These are phyloP conservation scores for Phymastichus coffea DNA, from an alignment of 1,140 invertebrate species.

Conservation along the genomic window DNA sequence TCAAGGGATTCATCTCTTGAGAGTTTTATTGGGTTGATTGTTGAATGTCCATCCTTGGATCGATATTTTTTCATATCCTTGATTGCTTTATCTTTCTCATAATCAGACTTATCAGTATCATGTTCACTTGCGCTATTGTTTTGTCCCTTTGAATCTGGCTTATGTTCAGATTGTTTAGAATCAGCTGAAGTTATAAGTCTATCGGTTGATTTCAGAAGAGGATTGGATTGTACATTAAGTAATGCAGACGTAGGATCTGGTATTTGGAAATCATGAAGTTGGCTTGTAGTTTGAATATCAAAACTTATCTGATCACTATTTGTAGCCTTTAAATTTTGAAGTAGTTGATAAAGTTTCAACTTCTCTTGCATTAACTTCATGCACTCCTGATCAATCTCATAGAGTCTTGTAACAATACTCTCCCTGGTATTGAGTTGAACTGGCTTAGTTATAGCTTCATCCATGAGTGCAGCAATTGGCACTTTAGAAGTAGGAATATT, in stretches of 20 bases:
- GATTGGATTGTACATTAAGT: too few relatives aligned
- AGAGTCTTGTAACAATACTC: slow-evolving; percentile 46
- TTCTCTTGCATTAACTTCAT: slow-evolving; percentile 51
- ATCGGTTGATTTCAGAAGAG: too few relatives aligned
- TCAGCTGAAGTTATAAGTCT: too few relatives aligned
- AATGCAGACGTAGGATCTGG: too few relatives aligned
- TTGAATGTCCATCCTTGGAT: slow-evolving; percentile 8
- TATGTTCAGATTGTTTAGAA: too few relatives aligned
- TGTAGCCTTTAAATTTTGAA: slow-evolving; percentile 32
- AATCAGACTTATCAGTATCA: slow-evolving; percentile 19
- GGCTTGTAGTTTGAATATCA: too few relatives aligned
- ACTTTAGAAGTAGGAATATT: too few relatives aligned
- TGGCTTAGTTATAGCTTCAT: neutral
- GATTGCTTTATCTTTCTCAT: slow-evolving; percentile 31
- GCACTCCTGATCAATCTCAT: slow-evolving; percentile 52
- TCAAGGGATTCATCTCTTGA: neutral
- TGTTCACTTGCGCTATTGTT: slow-evolving; percentile 29
- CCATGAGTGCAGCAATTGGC: too few relatives aligned
- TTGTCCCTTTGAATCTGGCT: slow-evolving; percentile 6
- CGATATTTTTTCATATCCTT: slow-evolving; percentile 21
- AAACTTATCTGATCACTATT: too few relatives aligned
- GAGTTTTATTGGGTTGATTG: neutral
- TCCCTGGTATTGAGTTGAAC: slow-evolving; percentile 28
- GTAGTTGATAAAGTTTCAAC: slow-evolving; percentile 44
- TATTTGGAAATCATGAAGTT: too few relatives aligned